These are phyloP conservation scores for Apoda limacodes DNA, from an alignment of 2,888 invertebrate genomes.

Conservation along the genomic window DNA sequence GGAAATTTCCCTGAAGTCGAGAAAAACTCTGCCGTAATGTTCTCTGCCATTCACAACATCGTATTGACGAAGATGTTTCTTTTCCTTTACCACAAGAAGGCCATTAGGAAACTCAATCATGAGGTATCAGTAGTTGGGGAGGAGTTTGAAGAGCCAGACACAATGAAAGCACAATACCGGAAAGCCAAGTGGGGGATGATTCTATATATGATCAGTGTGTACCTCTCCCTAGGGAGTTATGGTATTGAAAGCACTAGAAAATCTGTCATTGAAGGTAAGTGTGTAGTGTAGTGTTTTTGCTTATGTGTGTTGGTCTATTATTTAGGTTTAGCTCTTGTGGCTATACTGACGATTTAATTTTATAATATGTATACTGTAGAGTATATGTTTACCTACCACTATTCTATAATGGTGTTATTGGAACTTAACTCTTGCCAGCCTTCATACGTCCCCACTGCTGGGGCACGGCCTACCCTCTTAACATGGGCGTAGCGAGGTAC, in stretches of 20 bases:
- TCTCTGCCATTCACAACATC: conserved; percentile 51
- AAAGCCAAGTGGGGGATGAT: conserved; percentile 42
- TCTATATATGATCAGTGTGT: conserved; percentile 44
- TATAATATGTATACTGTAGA: too few species aligned
- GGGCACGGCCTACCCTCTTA: too few species aligned
- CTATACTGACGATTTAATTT: too few species aligned
- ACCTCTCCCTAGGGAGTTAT: conserved; percentile 42
- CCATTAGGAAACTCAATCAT: conserved; percentile 47
- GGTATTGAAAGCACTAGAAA: conserved; percentile 47
- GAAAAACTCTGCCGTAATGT: conserved; percentile 55
- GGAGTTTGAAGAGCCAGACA: conserved; percentile 34
- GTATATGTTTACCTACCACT: too few species aligned
- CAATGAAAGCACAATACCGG: conserved; percentile 42
- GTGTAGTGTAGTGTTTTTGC: too few species aligned
- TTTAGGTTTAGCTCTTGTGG: too few species aligned
- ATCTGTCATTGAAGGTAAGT: conserved; percentile 40
- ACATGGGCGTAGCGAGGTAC: too few species aligned
- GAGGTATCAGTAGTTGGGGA: conserved; percentile 45
- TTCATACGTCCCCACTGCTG: too few species aligned
- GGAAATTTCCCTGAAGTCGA: conserved; percentile 49
- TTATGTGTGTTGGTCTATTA: too few species aligned
- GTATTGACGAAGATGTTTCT: conserved; percentile 50
- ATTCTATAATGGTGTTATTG: too few species aligned
- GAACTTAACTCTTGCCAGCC: too few species aligned
- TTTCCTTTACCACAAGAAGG: conserved; percentile 42